Percentiles rank a stretch among this genome's conserved stretches.
Evolutionary conservation across 2,888 invertebrate species (phyloP).

Genomic region (Dioctria linearis): DNA sequence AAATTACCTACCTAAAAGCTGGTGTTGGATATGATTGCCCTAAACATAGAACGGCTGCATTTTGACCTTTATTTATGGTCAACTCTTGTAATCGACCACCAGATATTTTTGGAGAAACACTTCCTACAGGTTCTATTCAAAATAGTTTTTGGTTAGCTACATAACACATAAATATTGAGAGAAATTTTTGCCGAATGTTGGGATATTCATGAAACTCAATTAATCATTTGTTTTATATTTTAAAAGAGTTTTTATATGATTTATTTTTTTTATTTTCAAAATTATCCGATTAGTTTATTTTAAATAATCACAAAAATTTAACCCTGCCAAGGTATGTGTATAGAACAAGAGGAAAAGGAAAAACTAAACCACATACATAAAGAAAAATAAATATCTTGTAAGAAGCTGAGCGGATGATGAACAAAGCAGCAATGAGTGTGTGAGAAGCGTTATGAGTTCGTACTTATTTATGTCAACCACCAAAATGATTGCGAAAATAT

Average conservation of each 20-base stretch:
- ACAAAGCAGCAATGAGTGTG: conserved; percentile 50
- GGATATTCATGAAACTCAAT: conserved; percentile 1
- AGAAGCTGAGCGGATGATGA: conserved; percentile 21
- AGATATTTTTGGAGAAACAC: conserved; percentile 72
- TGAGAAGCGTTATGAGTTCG: conserved; percentile 42
- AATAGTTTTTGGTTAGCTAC: not conserved
- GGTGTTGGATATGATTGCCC: conserved; percentile 75
- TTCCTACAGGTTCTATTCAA: conserved; percentile 72
- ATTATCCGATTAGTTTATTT: too few species aligned
- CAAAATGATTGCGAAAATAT: conserved; percentile 11
- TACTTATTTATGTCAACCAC: not conserved
- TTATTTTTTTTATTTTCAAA: too few species aligned
- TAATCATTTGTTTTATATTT: too few species aligned
- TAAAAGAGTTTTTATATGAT: too few species aligned
- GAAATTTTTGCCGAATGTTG: conserved; percentile 50
- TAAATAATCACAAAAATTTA: too few species aligned
- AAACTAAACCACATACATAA: not conserved
- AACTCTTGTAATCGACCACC: conserved; percentile 74
- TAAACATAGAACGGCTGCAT: conserved; percentile 72
- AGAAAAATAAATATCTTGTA: too few species aligned
- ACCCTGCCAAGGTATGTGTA: not conserved
- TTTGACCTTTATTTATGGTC: conserved; percentile 61
- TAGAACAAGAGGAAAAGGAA: not conserved
- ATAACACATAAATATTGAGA: not conserved
- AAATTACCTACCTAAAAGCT: conserved; percentile 72